Evolutionary conservation across 2,888 invertebrate genomes (phyloP), one percentile per base, ranked within the genome.

Genomic region (Noctua janthina): DNA sequence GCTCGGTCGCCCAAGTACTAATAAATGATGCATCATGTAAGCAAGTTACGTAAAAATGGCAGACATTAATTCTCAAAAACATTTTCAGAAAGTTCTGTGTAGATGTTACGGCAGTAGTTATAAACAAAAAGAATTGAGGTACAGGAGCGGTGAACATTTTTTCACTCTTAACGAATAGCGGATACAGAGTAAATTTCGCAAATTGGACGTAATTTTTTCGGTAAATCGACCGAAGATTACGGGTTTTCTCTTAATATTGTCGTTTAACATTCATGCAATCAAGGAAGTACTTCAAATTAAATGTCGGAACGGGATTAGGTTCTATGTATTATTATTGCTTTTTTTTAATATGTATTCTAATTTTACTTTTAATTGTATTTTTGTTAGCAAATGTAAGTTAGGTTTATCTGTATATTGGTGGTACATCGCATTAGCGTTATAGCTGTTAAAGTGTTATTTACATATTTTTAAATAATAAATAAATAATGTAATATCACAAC

Each of bases 141-240:
- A 68, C 29, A 84, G 67, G 39, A 54, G 59, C 29, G 49, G 39
- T 11, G n/a, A 71, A 68, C 1, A 29, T 68, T 68, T 76, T 67
- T 72, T 23, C 4, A 20, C 51, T 39, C 51, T 1, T 66, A 43
- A 56, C 64, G 17, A 79, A 78, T 10, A 51, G 69, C 79, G 70
- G 51, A 79, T 79, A 67, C 35, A 46, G 79, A 81, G 70, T 67
- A 70, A 84, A 71, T 59, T 81, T 78, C 0, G 59, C 79, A 82
- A 79, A 84, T 84, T 71, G 0, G 20, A 29, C 35, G 66, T 51
- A 79, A 67, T 84, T 79, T 79, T 67, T 39, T 46, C 66, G 17
- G 51, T 35, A 62, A 54, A 67, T 59, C 17, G 23, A 82, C 15
- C 35, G 13, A 43, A 84, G 64, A 70, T 59, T 82, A 67, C n/a